Evolutionary conservation across 2,888 invertebrate species (phyloP).

Genomic region (Cephus sareptanus): DNA sequence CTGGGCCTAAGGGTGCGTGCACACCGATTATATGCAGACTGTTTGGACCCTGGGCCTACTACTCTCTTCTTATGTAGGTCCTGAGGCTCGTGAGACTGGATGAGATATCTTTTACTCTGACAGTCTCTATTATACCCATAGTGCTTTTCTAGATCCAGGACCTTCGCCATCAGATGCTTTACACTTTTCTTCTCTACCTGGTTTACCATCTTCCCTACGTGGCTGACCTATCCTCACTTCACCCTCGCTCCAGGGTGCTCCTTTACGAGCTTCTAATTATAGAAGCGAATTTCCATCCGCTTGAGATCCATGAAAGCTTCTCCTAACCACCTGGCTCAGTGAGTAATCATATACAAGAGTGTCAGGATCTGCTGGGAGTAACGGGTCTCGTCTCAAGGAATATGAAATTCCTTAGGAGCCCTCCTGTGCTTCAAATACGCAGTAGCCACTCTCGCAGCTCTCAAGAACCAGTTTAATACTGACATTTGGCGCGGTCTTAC

Average conservation of each 20-base stretch:
- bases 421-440: neutral
- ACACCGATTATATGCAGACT: slow-evolving; percentile 33
- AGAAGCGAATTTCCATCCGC: neutral
- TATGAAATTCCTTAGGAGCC: neutral
- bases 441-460: neutral
- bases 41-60: neutral
- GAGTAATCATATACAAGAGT: neutral
- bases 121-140: neutral
- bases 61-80: neutral
- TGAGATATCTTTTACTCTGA: neutral
- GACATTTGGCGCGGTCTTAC: slow-evolving; percentile 22
- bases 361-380: neutral
- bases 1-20: slow-evolving; percentile 53
- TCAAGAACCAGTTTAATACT: slow-evolving; percentile 31
- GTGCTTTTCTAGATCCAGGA: neutral
- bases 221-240: neutral
- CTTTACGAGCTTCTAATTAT: neutral
- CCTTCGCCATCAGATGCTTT: neutral
- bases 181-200: neutral
- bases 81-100: neutral
- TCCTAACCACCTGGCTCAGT: neutral
- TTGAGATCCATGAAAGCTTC: neutral
- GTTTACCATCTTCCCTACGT: neutral
- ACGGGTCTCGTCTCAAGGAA: neutral
- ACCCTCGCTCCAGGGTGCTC: neutral